Conservation (phyloP, 1,140 invertebrate species). For the Lasioglossum albipes region DNA sequence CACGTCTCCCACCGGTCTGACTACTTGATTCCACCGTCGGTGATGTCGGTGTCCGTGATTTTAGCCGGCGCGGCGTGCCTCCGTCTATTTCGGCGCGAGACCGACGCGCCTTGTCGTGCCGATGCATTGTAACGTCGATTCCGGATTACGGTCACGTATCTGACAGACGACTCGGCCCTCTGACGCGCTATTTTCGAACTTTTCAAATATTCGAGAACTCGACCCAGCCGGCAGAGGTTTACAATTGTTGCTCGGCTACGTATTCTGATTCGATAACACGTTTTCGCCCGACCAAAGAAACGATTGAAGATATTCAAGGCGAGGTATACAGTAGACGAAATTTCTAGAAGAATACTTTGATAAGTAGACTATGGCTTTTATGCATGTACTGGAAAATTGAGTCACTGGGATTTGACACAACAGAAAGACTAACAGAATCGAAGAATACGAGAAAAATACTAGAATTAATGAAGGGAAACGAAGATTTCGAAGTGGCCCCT, state of each 20-base stretch:
- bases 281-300: too few species aligned
- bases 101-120: constrained; percentile 10
- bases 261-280: too few species aligned
- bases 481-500: too few species aligned
- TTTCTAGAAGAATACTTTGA: too few species aligned
- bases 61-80: constrained; percentile 3
- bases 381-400: too few species aligned
- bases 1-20: neutral
- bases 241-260: neutral
- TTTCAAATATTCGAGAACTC: neutral
- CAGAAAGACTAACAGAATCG: too few species aligned
- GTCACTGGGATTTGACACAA: too few species aligned
- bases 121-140: constrained; percentile 16
- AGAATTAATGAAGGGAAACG: too few species aligned
- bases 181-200: neutral
- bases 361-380: too few species aligned
- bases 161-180: neutral
- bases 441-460: too few species aligned
- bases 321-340: too few species aligned
- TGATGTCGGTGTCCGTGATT: constrained; percentile 10
- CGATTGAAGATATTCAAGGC: neutral
- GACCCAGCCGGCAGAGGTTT: neutral
- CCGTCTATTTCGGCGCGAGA: neutral
- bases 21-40: constrained; percentile 28
- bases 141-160: neutral